Conservation (phyloP, 2,888 invertebrate genomes). For the Plusia festucae region DNA sequence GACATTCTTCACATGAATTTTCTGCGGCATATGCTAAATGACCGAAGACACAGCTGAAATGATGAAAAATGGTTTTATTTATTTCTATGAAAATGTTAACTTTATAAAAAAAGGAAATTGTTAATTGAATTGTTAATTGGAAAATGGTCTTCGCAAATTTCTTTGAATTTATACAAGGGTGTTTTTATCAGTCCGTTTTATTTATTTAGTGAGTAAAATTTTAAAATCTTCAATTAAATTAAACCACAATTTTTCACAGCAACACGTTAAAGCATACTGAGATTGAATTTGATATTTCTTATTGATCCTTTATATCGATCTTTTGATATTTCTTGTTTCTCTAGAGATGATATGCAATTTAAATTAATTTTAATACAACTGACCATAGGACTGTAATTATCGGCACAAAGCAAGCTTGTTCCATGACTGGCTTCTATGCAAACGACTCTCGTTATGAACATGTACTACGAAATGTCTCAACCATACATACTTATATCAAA, state of each 20-base stretch:
- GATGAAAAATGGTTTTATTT: background rate
- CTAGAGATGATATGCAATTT: background rate
- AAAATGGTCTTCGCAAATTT: no score
- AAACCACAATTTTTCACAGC: constrained; percentile 10
- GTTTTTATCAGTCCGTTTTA: no score
- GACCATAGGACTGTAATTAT: constrained; percentile 38
- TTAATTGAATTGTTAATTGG: no score
- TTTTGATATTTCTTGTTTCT: background rate
- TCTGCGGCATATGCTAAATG: constrained; percentile 4
- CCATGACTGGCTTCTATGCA: constrained; percentile 44
- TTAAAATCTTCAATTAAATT: constrained; percentile 6
- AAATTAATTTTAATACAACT: constrained; percentile 22
- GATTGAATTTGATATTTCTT: no score
- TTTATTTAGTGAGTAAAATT: no score
- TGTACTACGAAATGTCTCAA: constrained; percentile 18
- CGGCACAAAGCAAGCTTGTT: constrained; percentile 16
- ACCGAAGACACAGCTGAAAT: constrained; percentile 22
- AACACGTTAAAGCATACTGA: background rate
- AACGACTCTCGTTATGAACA: constrained; percentile 36
- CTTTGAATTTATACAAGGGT: no score
- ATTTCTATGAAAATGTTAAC: background rate
- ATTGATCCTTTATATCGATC: no score
- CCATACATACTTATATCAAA: constrained; percentile 37
- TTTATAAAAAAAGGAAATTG: no score
- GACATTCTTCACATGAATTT: constrained; percentile 23